Evolutionary conservation across 2,113 vertebrate species (phyloP).

Genomic region (Cinclus cinclus): DNA sequence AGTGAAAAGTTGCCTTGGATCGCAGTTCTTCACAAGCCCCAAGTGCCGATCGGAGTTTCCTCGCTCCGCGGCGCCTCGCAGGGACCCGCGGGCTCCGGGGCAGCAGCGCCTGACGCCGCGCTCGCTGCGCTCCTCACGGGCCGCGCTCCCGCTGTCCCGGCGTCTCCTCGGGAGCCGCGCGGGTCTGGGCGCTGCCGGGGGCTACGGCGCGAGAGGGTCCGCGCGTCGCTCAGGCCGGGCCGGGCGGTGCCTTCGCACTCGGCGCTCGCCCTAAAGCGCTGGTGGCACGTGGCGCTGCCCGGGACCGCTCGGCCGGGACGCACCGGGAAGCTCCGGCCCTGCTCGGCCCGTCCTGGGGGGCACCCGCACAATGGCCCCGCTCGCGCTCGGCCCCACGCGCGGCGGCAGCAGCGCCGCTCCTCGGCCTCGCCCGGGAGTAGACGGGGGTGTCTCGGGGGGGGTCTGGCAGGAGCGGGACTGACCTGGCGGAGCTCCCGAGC

Average conservation of each 20-base stretch:
- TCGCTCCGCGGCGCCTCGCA: neutral
- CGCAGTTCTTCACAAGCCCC: neutral
- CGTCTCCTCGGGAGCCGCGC: neutral
- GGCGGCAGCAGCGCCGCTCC: slow-evolving; percentile 13
- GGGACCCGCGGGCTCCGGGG: neutral
- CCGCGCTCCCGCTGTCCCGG: neutral
- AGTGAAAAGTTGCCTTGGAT: neutral
- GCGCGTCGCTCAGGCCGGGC: neutral
- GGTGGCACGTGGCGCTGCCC: slow-evolving; percentile 15
- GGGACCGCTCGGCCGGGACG: neutral
- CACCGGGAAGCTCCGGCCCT: neutral
- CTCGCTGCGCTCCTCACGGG: neutral
- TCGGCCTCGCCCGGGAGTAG: neutral
- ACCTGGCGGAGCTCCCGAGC: neutral
- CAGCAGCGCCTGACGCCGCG: neutral
- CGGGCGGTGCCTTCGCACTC: neutral
- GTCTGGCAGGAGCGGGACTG: slow-evolving; percentile 3
- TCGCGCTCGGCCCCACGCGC: neutral
- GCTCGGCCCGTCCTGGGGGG: neutral
- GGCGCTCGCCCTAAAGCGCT: neutral
- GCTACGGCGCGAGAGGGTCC: neutral
- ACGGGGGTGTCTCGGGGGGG: neutral
- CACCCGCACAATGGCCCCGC: slow-evolving; percentile 34
- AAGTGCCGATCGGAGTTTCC: neutral
- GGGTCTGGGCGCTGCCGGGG: neutral